A percentile compares a stretch with the other conserved stretches of the same genome.
Evolutionary conservation across 2,888 invertebrate genomes (phyloP).

Genomic region (Pyrochroa serraticornis): DNA sequence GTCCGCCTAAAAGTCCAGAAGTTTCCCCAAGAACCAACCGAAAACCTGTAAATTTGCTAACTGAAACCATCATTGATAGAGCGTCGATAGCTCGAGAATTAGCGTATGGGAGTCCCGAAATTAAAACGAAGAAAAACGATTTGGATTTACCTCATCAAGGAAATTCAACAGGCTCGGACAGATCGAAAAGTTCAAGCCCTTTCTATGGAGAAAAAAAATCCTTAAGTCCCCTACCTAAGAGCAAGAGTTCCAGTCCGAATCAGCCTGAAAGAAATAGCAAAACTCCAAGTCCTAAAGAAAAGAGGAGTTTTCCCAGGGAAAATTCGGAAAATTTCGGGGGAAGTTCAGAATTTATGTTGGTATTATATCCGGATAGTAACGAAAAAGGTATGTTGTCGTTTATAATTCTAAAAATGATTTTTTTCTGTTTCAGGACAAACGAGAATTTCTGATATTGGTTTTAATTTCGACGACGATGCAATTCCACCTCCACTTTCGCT

Average conservation of each 20-base stretch:
- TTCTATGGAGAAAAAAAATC: not conserved
- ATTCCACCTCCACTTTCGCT: constrained; percentile 81
- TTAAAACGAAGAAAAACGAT: constrained; percentile 45
- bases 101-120: constrained; percentile 62
- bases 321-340: constrained; percentile 63
- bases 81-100: constrained; percentile 61
- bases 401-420: not conserved
- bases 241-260: not conserved
- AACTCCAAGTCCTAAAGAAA: constrained; percentile 33
- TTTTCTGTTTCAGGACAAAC: constrained; percentile 33
- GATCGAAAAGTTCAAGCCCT: not conserved
- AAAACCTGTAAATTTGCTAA: constrained; percentile 37
- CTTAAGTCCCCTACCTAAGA: not conserved
- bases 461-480: constrained; percentile 70
- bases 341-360: constrained; percentile 83
- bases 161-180: not conserved
- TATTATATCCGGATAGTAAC: constrained; percentile 61
- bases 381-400: constrained; percentile 44
- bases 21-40: constrained; percentile 48
- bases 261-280: constrained; percentile 27
- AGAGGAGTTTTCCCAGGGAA: constrained; percentile 32
- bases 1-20: constrained; percentile 55
- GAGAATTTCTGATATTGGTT: constrained; percentile 55
- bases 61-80: constrained; percentile 57
- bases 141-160: constrained; percentile 8